phyloP scores from a whole-genome alignment of 2,113 vertebrate genomes.

The Sphyrna mokarran region DNA sequence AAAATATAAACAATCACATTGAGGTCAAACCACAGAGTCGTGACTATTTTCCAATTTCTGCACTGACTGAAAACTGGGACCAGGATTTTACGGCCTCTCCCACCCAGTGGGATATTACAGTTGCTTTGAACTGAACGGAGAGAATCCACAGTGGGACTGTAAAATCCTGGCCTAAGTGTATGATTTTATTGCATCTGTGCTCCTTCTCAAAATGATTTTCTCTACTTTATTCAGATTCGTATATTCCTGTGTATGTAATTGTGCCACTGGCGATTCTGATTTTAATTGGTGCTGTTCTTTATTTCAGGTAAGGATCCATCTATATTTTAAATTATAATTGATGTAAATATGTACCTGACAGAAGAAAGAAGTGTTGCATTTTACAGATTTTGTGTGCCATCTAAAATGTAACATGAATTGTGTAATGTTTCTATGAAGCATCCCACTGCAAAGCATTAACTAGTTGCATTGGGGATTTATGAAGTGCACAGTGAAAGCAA shows the following conservation, averaged over 20 bases:
- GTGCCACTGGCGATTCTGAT: neutral
- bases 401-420: neutral
- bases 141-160: no score
- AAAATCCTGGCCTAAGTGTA: no score
- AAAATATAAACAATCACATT: neutral
- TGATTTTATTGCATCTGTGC: neutral
- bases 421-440: neutral
- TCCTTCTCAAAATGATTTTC: neutral
- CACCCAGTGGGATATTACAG: no score
- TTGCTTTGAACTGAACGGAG: no score
- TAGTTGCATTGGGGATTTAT: conserved; percentile 9
- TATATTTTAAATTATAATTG: neutral
- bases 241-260: conserved; percentile 28
- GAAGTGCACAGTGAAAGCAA: conserved; percentile 16
- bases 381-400: neutral
- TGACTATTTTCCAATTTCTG: neutral
- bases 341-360: neutral
- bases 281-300: neutral
- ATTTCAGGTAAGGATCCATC: conserved; percentile 10
- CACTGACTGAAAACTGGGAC: neutral
- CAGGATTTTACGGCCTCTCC: no score
- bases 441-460: neutral
- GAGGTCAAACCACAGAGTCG: neutral
- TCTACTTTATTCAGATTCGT: conserved; percentile 5
- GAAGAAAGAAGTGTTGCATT: neutral